Conservation (phyloP, 2,797 vertebrate species). For the Glyptemys insculpta region DNA sequence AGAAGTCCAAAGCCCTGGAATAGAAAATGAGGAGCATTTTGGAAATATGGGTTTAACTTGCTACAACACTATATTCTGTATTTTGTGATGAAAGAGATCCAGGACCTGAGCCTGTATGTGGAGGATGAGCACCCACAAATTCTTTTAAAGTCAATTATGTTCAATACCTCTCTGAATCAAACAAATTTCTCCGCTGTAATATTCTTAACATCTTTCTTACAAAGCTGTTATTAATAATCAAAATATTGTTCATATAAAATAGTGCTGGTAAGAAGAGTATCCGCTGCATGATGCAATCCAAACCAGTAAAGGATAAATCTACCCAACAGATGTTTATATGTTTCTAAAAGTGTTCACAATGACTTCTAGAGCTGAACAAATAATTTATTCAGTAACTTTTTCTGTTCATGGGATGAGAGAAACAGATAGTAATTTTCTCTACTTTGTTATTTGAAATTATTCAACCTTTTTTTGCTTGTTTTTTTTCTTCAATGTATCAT, state of each 20-base stretch:
- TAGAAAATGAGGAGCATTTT: neutral
- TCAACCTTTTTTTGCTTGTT: neutral
- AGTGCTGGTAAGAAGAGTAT: neutral
- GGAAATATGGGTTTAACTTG: neutral
- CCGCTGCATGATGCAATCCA: neutral
- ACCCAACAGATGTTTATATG: neutral
- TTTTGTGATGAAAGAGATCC: neutral
- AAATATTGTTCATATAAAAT: neutral
- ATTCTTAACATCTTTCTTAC: neutral
- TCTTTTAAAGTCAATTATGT: neutral
- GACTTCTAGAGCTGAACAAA: neutral
- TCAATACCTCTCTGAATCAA: neutral
- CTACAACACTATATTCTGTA: neutral
- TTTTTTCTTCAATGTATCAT: neutral
- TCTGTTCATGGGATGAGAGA: neutral
- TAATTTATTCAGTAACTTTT: neutral
- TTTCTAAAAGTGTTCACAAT: neutral
- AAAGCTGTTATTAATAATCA: neutral
- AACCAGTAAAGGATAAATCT: neutral
- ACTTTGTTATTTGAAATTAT: neutral
- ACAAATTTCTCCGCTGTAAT: neutral
- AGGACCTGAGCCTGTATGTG: neutral
- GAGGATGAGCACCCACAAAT: neutral
- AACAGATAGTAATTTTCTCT: neutral
- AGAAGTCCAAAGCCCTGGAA: neutral